Percentiles rank a stretch among this genome's conserved stretches.
phyloP scores from a whole-genome alignment of 2,113 vertebrate genomes.

The Mesocricetus auratus region DNA sequence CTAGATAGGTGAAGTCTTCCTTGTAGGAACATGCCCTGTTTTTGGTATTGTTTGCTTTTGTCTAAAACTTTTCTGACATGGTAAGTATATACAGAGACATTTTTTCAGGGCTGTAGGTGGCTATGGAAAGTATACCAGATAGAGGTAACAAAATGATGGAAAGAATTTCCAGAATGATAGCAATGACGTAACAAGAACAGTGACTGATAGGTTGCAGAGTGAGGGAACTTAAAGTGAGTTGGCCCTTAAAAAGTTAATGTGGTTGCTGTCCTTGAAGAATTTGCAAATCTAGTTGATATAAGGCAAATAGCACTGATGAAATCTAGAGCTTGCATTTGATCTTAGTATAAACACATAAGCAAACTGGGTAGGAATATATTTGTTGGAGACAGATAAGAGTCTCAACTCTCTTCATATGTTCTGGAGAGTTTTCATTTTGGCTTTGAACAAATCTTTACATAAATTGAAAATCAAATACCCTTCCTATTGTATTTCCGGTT shows the following conservation, averaged over 20 bases:
- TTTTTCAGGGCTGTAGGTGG: slow-evolving; percentile 20
- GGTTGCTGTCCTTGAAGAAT: background rate
- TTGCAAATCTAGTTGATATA: background rate
- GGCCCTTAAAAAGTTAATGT: background rate
- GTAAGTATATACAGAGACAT: background rate
- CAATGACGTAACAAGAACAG: background rate
- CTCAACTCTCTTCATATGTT: slow-evolving; percentile 31
- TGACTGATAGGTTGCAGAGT: background rate
- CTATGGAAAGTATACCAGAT: background rate
- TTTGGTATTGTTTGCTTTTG: background rate
- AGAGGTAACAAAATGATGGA: slow-evolving; percentile 12
- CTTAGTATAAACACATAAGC: background rate
- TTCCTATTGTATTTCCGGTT: background rate
- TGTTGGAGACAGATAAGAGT: background rate
- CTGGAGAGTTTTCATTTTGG: slow-evolving; percentile 5
- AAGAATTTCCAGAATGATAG: slow-evolving; percentile 33
- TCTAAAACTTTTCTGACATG: background rate
- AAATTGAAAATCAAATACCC: slow-evolving; percentile 16
- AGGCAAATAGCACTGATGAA: background rate
- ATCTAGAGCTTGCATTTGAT: background rate
- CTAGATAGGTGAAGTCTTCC: slow-evolving; percentile 7
- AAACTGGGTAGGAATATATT: background rate
- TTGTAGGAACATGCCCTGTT: background rate
- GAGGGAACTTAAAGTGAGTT: background rate
- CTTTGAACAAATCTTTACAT: slow-evolving; percentile 19